These are phyloP conservation scores for Delia radicum DNA, from an alignment of 1,140 invertebrate species.

Conservation along the genomic window DNA sequence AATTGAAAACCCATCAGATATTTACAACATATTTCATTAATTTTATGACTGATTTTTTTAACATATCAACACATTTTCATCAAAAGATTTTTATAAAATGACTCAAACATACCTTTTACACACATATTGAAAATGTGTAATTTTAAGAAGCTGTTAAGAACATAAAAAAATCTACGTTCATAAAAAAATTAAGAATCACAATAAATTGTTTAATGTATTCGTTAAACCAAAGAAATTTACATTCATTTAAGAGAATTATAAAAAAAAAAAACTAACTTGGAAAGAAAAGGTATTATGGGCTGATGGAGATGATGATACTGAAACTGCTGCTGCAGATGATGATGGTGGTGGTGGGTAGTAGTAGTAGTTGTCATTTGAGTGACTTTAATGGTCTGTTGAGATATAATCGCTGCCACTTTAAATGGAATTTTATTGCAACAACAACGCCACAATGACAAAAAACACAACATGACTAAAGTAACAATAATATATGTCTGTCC, in stretches of 20 bases:
- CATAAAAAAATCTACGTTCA: not conserved
- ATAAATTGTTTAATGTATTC: not conserved
- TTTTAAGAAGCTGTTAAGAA: not conserved
- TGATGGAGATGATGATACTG: not conserved
- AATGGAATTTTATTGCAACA: constrained; percentile 55
- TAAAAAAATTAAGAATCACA: not conserved
- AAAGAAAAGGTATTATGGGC: not conserved
- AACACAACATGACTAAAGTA: not conserved
- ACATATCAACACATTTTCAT: not conserved
- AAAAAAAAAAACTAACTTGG: not conserved
- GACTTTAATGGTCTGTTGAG: constrained; percentile 57
- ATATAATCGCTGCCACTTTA: constrained; percentile 57
- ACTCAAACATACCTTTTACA: not conserved
- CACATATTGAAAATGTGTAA: not conserved
- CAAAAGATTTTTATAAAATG: not conserved
- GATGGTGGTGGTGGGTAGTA: constrained; percentile 28
- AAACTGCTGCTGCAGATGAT: not conserved
- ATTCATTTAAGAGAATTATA: not conserved
- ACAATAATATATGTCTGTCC: not conserved
- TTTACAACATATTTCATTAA: too few species aligned
- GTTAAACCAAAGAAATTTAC: not conserved
- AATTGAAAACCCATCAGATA: too few species aligned
- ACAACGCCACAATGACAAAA: not conserved
- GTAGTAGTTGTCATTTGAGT: constrained; percentile 56
- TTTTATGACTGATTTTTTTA: not conserved